Evolutionary conservation across 2,113 vertebrate genomes (phyloP), one percentile per base, ranked within the genome.

Genomic region (Silurus glanis): DNA sequence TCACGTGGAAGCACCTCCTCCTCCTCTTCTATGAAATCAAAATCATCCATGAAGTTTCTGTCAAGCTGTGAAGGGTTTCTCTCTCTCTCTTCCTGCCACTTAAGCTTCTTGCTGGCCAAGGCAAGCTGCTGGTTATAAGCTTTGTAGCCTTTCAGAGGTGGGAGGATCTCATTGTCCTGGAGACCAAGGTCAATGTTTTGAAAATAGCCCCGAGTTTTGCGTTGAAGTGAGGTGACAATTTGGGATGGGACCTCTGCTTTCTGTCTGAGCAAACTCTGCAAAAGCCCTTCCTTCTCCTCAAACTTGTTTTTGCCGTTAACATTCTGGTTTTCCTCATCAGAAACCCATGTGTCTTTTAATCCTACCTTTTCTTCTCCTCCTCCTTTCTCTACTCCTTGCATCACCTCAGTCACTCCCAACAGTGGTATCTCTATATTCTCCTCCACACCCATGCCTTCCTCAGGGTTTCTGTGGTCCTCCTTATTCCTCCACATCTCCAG

Each of bases 101-200:
- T 95, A 67, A 92, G 92, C 89, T 96, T 96, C 87, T 96, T 96
- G 4, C 94, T 94, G 0, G 94, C 94, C 53, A 93, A 91, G 6
- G 95, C 95, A 47, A 96, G 89, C 90, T 96, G 94, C 82, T 95
- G 95, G 90, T 96, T 96, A 87, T 96, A 96, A 0, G 93, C 94
- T 88, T 95, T 95, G 91, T 96, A 96, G 89, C 95, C 95, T 92
- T 95, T 95, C 72, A 96, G 90, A 64, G 95, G 95, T 25, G 95
- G 95, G 88, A 96, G 92, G 87, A 95, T 95, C 91, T 95, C 95
- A 55, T 95, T 96, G 88, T 95, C 94, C 91, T 95, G 94, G 28
- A 95, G 93, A 71, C 95, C 95, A 85, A 95, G 90, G 92, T 95
- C 94, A 88, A 95, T 94, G 88, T 95, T 95, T 85, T 95, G 94